Evolutionary conservation across 1,140 invertebrate genomes (phyloP), one percentile per base, ranked within the genome.

Genomic region (Drosophila baimaii): DNA sequence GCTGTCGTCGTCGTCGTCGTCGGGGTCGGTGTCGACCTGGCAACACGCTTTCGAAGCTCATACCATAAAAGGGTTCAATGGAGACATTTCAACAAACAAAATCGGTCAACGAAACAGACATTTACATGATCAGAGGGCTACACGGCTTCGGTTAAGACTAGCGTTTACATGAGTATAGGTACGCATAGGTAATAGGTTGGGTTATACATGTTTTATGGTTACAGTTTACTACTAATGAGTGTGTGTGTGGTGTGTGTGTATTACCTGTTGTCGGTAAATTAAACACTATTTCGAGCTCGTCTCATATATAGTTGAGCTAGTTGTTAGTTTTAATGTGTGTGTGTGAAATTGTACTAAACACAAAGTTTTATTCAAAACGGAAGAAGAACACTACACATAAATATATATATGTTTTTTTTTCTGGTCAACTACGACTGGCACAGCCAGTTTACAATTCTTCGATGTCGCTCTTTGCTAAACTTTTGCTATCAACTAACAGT

Each of bases 371-470:
- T 25, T 69, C 27, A 52, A 68, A 72, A 66, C 57, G 23, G 51
- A 68, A 44, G 69, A 55, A 72, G 49, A 59, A 61, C 43, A 57
- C 81, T 83, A 84, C 81, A 83, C 80, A 80, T 65, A 66, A 55
- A 75, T 57, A 69, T 77, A 65, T 27, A 54, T 17, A 43, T 65
- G 9, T 65, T 59, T 23, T 61, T 41, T 44, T 68, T 49, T 70
- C 33, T 55, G 27, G 57, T 27, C 33, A 77, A 65, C 79, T 81
- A 81, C 79, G 62, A 82, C 79, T 81, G 79, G 51, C 74, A 46
- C 41, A 51, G 64, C 64, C 79, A 81, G 79, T 81, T 81, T 82
- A 81, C 79, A 81, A 17, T 74, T 12, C 47, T 64, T 68, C 41
- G 62, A 80, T 72, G 66, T 64, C 35, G 55, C 51, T 71, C 41